These are phyloP conservation scores for Dendrolimus kikuchii DNA, from an alignment of 1,140 invertebrate genomes.

Conservation along the genomic window DNA sequence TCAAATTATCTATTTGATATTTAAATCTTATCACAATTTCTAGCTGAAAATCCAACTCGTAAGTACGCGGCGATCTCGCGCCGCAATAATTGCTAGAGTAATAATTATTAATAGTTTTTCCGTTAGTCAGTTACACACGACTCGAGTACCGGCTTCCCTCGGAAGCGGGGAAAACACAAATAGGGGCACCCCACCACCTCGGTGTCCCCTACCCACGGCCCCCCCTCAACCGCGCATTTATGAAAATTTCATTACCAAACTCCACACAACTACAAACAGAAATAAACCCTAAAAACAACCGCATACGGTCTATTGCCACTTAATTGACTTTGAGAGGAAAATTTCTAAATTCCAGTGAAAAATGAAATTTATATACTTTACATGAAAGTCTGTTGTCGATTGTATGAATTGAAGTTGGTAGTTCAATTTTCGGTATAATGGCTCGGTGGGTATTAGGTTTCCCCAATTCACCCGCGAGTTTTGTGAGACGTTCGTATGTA, in stretches of 20 bases:
- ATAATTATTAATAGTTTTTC: conserved; percentile 64
- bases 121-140: conserved; percentile 29
- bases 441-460: conserved; percentile 62
- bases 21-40: too few species aligned
- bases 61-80: too few species aligned
- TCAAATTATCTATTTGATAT: too few species aligned
- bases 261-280: conserved; percentile 34
- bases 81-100: conserved; percentile 23
- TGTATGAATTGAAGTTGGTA: conserved; percentile 31
- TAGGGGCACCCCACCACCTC: conserved; percentile 22
- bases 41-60: too few species aligned
- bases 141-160: conserved; percentile 51
- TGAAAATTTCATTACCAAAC: conserved; percentile 65
- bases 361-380: conserved; percentile 34
- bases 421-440: conserved; percentile 59
- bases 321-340: conserved; percentile 38
- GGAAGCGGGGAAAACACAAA: conserved; percentile 52
- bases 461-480: conserved; percentile 35
- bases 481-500: conserved; percentile 34
- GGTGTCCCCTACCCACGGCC: conserved; percentile 11
- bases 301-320: conserved; percentile 43
- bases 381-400: conserved; percentile 29
- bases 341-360: conserved; percentile 23
- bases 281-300: conserved; percentile 49
- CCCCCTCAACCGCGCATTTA: conserved; percentile 37